Evolutionary conservation across 1,140 invertebrate genomes (phyloP).

Genomic region (Drosophila sulfurigaster): DNA sequence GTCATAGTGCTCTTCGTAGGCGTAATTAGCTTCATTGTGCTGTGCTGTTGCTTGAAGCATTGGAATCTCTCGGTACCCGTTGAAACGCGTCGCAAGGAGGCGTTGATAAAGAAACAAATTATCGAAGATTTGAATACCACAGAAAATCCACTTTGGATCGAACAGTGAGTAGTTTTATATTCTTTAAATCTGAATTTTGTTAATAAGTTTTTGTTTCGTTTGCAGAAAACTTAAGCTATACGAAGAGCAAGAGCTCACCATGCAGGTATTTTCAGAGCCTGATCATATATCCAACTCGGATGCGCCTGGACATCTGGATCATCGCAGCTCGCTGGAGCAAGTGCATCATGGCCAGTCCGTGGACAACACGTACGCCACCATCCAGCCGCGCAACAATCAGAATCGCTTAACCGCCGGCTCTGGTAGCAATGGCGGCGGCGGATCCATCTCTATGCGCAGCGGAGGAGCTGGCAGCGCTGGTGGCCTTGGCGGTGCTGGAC

Average conservation of each 20-base stretch:
- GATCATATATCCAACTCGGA: conserved; percentile 82
- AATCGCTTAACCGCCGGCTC: conserved; percentile 60
- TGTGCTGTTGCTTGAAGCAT: conserved; percentile 95
- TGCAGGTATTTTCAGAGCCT: conserved; percentile 95
- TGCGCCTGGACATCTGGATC: conserved; percentile 78
- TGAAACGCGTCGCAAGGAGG: conserved; percentile 87
- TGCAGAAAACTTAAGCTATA: conserved; percentile 93
- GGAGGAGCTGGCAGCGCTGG: conserved; percentile 66
- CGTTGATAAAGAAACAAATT: conserved; percentile 92
- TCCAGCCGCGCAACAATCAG: conserved; percentile 88
- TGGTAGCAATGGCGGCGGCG: conserved; percentile 63
- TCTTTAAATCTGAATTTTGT: not conserved
- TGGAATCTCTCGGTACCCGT: conserved; percentile 88
- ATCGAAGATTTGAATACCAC: conserved; percentile 94
- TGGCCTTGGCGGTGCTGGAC: conserved; percentile 63
- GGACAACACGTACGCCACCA: conserved; percentile 95
- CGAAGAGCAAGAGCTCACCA: conserved; percentile 96
- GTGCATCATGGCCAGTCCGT: conserved; percentile 81
- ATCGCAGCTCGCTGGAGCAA: conserved; percentile 84
- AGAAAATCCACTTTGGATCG: conserved; percentile 97
- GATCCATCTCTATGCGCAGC: conserved; percentile 83
- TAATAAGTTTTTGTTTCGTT: conserved; percentile 19
- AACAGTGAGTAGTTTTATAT: conserved; percentile 89
- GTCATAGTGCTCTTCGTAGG: conserved; percentile 94
- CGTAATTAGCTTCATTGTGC: conserved; percentile 93